Conservation (phyloP, 2,113 vertebrate genomes). For the Urocitellus parryii region DNA sequence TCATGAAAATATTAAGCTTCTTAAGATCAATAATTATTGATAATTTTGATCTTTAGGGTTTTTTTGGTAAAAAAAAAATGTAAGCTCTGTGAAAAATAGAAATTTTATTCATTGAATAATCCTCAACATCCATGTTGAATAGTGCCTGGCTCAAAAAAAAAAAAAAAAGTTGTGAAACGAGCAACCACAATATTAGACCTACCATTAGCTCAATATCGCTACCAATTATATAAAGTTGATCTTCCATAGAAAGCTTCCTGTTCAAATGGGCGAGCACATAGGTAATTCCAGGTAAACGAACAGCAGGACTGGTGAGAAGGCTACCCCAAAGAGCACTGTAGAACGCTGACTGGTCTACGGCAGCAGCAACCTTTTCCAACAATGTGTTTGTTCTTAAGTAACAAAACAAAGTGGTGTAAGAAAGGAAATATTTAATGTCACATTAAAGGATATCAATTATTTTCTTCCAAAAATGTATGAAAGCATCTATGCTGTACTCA, state of each 20-base stretch:
- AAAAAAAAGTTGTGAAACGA: not conserved
- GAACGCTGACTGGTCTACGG: conserved; percentile 97
- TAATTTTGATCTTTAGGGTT: not conserved
- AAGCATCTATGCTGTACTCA: not conserved
- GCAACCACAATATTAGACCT: conserved; percentile 63
- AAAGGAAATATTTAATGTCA: conserved; percentile 32
- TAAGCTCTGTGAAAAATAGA: not conserved
- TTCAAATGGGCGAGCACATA: conserved; percentile 98
- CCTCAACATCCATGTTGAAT: not conserved
- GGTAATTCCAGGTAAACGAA: conserved; percentile 96
- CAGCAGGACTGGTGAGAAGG: conserved; percentile 97
- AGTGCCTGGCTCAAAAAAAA: not conserved
- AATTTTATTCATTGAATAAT: not conserved
- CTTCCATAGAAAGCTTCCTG: conserved; percentile 99
- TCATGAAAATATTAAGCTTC: not conserved
- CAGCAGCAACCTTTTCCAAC: conserved; percentile 96
- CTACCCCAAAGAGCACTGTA: conserved; percentile 99
- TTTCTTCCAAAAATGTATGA: not conserved
- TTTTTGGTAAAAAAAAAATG: conserved; percentile 53
- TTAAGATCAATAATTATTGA: not conserved
- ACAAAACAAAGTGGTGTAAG: conserved; percentile 19
- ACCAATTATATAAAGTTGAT: conserved; percentile 98
- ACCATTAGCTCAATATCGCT: conserved; percentile 99
- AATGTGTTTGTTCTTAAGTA: conserved; percentile 93
- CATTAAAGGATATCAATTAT: not conserved